Base-by-base conservation (phyloP, 1,140 invertebrate genomes). In the Pseudachorutes palmiensis region DNA sequence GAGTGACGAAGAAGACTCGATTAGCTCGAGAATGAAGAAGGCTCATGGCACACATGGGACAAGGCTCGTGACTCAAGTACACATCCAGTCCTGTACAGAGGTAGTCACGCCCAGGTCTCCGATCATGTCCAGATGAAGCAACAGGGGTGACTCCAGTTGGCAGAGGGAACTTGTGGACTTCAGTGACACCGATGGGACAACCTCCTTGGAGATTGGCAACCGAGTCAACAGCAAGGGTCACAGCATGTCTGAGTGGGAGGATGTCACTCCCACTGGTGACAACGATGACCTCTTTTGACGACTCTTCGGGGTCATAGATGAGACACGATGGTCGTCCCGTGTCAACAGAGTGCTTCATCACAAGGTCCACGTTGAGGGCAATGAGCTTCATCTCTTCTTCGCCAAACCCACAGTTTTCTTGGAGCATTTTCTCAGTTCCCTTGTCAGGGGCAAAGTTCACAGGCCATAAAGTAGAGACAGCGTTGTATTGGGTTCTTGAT, bases 1-100 rank as follows among this genome's bases (percentile, higher is more conserved):
- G 66, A 9, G 80, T 75, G 16, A 83, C 82, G 76, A 90, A 97
- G 77, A 97, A 97, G 0, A 97, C 84, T 71, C 89, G 82, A 31
- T 84, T 84, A 0, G 86, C 85, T 71, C 95, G 80, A 30, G 91
- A 91, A 79, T 97, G 95, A 0, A 97, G 82, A 57, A 97, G 78
- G 0, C 89, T 94, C 94, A 97, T 97, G 0, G 91, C 83, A 80
- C 95, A 97, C 85, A 97, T 92, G 1, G 90, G 76, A 79, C 95
- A 98, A 0, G 94, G 94, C 76, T 97, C 94, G 65, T 82, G 81
- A 1, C 87, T 84, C 16, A 92, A 75, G 76, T 94, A 97, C 1
- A 90, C 77, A 80, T 93, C 88, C 79, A 91, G 94, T 12, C 88
- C 88, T 0, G 92, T 96, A 78, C 92, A 95, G 3, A 97, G 79